phyloP scores from a whole-genome alignment of 2,113 vertebrate species.

The Hylia prasina region DNA sequence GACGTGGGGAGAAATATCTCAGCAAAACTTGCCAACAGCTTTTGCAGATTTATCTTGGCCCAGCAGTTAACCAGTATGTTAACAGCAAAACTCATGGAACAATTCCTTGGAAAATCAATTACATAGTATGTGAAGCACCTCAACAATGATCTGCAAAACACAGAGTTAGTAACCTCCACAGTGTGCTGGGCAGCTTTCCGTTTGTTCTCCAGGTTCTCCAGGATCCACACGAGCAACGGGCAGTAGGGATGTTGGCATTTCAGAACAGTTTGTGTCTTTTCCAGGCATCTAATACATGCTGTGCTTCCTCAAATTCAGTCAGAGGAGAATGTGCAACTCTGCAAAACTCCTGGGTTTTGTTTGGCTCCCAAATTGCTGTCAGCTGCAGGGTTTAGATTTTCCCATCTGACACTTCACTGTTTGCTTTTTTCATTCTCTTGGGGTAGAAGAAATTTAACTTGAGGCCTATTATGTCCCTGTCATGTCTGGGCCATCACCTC shows the following conservation, averaged over 20 bases:
- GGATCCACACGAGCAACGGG: neutral
- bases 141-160: neutral
- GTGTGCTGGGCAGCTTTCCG: neutral
- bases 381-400: constrained; percentile 32
- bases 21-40: constrained; percentile 15
- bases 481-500: neutral
- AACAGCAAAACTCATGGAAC: constrained; percentile 34
- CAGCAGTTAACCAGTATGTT: neutral
- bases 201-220: neutral
- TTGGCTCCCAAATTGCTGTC: constrained; percentile 52
- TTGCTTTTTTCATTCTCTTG: constrained; percentile 51
- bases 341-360: constrained; percentile 48
- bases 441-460: neutral
- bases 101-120: constrained; percentile 66
- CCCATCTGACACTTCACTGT: constrained; percentile 34
- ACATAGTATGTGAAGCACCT: constrained; percentile 12
- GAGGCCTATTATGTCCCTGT: constrained; percentile 1
- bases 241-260: neutral
- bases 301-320: constrained; percentile 30
- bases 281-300: constrained; percentile 11
- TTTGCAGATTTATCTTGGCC: constrained; percentile 59
- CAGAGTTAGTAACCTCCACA: neutral
- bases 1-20: neutral
- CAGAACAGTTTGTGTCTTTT: constrained; percentile 11
- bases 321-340: constrained; percentile 58